A percentile compares a stretch with the other conserved stretches of the same genome.
Conservation (phyloP, 2,888 invertebrate genomes). For the Patella caerulea region DNA sequence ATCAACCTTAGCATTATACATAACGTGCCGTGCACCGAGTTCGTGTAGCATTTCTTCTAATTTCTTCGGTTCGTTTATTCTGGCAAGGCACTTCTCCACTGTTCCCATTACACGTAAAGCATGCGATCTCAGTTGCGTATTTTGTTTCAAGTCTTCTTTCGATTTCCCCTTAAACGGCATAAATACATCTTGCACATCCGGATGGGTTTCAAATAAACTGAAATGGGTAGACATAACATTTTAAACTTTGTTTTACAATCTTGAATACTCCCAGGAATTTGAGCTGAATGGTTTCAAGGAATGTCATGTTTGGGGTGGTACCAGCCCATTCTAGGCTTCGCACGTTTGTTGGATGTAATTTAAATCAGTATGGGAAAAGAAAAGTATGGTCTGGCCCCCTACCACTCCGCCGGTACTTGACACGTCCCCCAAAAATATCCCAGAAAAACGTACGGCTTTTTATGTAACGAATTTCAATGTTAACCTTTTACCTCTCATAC, state of each 20-base stretch:
- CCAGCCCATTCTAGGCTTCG: too few species aligned
- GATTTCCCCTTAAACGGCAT: slow-evolving; percentile 74
- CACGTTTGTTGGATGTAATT: too few species aligned
- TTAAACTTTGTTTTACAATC: neutral
- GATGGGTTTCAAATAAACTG: slow-evolving; percentile 75
- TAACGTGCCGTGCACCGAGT: slow-evolving; percentile 73
- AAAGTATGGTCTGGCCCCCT: too few species aligned
- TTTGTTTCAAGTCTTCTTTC: slow-evolving; percentile 73
- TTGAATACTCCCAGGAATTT: too few species aligned
- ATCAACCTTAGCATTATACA: slow-evolving; percentile 74
- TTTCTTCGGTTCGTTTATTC: slow-evolving; percentile 74
- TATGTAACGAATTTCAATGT: too few species aligned
- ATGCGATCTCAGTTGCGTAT: slow-evolving; percentile 73
- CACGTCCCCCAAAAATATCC: too few species aligned
- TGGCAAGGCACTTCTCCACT: slow-evolving; percentile 74
- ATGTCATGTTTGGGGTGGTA: too few species aligned
- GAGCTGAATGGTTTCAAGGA: too few species aligned
- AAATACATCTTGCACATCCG: slow-evolving; percentile 75
- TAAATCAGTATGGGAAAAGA: too few species aligned
- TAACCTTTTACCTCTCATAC: too few species aligned
- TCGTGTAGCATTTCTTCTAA: slow-evolving; percentile 73
- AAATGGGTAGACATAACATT: slow-evolving; percentile 37
- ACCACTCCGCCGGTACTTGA: too few species aligned
- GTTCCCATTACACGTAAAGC: slow-evolving; percentile 75
- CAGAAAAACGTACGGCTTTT: too few species aligned